Percentiles rank a stretch among this genome's conserved stretches.
Conservation (phyloP, 1,140 invertebrate species). For the Proales similis region DNA sequence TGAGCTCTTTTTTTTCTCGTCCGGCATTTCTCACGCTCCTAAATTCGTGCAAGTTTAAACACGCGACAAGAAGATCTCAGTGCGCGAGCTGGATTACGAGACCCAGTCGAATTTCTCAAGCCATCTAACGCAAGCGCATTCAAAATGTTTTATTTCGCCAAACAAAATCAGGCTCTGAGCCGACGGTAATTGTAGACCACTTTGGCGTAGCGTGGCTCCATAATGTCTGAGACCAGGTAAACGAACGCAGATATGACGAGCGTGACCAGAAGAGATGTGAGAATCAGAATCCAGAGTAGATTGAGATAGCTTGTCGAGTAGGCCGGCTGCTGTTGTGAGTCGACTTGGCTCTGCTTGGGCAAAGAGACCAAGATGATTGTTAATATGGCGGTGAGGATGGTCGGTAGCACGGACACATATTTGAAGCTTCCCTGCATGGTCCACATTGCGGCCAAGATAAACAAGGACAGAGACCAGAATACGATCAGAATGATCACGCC, state of each 20-base stretch:
- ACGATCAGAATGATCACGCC: conserved; percentile 19
- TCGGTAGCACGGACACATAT: conserved; percentile 5
- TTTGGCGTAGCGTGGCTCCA: conserved; percentile 33
- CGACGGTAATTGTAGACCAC: neutral
- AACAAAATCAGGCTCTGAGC: neutral
- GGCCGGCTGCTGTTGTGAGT: neutral
- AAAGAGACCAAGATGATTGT: conserved; percentile 17
- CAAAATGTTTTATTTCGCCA: conserved; percentile 22
- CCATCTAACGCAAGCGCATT: too few species aligned
- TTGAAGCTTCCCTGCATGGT: conserved; percentile 24
- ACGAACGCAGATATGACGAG: neutral
- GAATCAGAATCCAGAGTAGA: conserved; percentile 29
- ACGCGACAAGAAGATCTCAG: too few species aligned
- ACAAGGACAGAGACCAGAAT: conserved; percentile 9
- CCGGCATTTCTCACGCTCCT: too few species aligned
- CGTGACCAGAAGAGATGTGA: conserved; percentile 7
- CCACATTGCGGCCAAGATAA: conserved; percentile 11
- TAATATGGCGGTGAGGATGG: conserved; percentile 1
- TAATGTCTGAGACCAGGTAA: conserved; percentile 8
- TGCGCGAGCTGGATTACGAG: too few species aligned
- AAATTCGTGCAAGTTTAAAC: too few species aligned
- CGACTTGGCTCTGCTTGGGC: neutral
- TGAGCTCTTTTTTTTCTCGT: too few species aligned
- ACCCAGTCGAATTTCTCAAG: too few species aligned
- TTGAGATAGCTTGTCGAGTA: conserved; percentile 18